Evolutionary conservation across 1,140 invertebrate genomes (phyloP).

Genomic region (Solenopsis fugax): DNA sequence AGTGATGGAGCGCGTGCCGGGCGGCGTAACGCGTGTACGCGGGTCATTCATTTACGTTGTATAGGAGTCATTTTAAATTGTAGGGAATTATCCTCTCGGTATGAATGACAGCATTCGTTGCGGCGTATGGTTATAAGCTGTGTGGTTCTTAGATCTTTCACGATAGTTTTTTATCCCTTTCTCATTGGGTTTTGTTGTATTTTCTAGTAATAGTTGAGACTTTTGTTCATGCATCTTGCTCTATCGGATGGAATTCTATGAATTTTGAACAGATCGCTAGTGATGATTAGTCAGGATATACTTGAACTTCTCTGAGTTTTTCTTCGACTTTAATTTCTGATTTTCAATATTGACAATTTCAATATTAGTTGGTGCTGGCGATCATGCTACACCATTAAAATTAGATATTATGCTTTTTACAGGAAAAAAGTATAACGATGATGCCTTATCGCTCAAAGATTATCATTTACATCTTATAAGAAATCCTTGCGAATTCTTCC

Average conservation of each 20-base stretch:
- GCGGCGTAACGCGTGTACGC: neutral
- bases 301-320: neutral
- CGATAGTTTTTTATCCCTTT: neutral
- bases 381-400: neutral
- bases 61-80: conserved; percentile 34
- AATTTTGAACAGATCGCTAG: neutral
- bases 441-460: conserved; percentile 30
- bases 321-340: neutral
- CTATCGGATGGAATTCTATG: neutral
- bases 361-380: neutral
- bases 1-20: conserved; percentile 7
- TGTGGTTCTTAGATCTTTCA: conserved; percentile 19
- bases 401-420: neutral
- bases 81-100: conserved; percentile 35
- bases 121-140: neutral
- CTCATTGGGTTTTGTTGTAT: conserved; percentile 15
- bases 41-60: conserved; percentile 23
- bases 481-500: conserved; percentile 38
- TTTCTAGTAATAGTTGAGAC: conserved; percentile 42
- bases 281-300: neutral
- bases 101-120: conserved; percentile 23
- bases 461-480: conserved; percentile 6
- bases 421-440: neutral
- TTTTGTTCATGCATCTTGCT: conserved; percentile 50
- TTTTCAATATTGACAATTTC: neutral